Base-by-base conservation (phyloP, 2,888 invertebrate genomes). In the Adela reaumurella region DNA sequence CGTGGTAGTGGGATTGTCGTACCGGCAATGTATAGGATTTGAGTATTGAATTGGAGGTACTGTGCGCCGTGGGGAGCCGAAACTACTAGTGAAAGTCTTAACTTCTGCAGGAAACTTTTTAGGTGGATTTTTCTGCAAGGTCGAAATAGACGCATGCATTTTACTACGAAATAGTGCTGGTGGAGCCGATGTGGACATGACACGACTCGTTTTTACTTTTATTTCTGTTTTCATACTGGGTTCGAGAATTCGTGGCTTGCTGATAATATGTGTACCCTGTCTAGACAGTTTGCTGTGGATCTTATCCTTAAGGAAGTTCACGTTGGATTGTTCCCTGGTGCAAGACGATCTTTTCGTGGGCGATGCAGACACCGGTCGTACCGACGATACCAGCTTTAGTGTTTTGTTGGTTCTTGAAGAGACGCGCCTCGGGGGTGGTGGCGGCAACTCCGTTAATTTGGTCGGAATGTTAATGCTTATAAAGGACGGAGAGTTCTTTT, bases 391-490 rank as follows among this genome's bases (percentile, higher is more conserved):
- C 45, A 89, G 65, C 60, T 83, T 81, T 10, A 90, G 70, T 2
- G 89, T 88, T 50, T 83, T 83, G 59, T 85, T 90, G 57, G 86
- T 84, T 58, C 83, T 84, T 0, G 92, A 92, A 1, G 92, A 92
- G 54, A 84, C 83, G 56, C 92, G 82, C 63, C 85, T 81, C 0
- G 92, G 92, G 14, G 90, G 87, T 1, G 88, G 87, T 1, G 91
- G 89, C 16, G 89, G 85, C 58, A 72, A 62, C 18, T 64, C 68
- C 42, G 60, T 58, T 10, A 67, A 61, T 48, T 56, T 62, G 47
- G 57, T 64, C 19, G 63, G 63, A 20, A 61, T 55, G 52, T 74
- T 68, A 43, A 77, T 60, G 49, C 70, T 70, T 50, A 81, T 65
- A 57, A 81, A 71, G 28, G 85, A 84, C 49, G 85, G 83, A 49